These are phyloP conservation scores for Neotoma lepida DNA, from an alignment of 2,113 vertebrate species.

Conservation along the genomic window DNA sequence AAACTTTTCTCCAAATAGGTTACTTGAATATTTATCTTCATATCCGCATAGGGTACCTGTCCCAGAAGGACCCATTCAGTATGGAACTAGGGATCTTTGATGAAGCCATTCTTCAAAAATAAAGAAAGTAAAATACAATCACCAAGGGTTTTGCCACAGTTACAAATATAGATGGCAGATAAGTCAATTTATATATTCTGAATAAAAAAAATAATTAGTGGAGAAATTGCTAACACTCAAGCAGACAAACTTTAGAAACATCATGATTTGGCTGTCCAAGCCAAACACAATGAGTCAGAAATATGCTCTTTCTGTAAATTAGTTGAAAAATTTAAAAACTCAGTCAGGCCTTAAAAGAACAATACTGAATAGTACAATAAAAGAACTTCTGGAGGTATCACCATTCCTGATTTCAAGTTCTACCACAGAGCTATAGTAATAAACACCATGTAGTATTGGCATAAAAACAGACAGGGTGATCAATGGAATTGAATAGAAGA, in stretches of 20 bases:
- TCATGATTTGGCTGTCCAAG: background rate
- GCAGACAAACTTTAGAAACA: background rate
- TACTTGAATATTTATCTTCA: slow-evolving; percentile 7
- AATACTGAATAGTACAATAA: background rate
- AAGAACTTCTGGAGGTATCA: background rate
- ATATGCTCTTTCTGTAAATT: background rate
- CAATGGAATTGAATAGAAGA: background rate
- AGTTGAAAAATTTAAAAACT: background rate
- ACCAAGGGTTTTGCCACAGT: background rate
- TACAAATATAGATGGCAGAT: background rate
- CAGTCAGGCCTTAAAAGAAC: background rate
- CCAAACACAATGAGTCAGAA: background rate
- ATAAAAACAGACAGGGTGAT: background rate
- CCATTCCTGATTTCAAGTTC: background rate
- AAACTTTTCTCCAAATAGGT: slow-evolving; percentile 70
- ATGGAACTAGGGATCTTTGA: background rate
- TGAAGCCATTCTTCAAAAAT: background rate
- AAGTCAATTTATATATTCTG: background rate
- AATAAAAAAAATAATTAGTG: background rate
- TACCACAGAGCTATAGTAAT: background rate
- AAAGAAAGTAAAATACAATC: background rate
- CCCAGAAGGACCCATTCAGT: background rate
- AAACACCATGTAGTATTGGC: background rate
- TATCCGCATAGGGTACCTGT: background rate
- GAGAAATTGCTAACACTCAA: background rate